Evolutionary conservation across 2,797 vertebrate species (phyloP).

Genomic region (Lindbergichthys nudifrons): DNA sequence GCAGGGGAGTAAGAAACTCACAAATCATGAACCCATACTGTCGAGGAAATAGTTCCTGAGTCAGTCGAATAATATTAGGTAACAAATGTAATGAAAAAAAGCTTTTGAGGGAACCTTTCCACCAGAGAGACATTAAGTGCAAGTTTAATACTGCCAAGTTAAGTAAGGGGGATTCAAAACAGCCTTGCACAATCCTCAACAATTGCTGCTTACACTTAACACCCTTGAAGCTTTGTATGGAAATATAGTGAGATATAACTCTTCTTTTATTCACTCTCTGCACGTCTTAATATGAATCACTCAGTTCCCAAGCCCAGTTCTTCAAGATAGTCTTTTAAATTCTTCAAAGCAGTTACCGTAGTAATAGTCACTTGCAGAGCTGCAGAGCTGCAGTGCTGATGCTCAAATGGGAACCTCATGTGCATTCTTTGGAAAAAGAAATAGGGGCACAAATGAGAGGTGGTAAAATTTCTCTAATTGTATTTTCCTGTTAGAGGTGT

Average conservation of each 20-base stretch:
- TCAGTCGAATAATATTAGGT: constrained; percentile 45
- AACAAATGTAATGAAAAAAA: constrained; percentile 25
- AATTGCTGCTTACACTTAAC: constrained; percentile 10
- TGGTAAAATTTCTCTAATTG: constrained; percentile 74
- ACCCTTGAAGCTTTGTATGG: background rate
- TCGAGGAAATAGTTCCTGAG: constrained; percentile 41
- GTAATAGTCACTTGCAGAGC: constrained; percentile 39
- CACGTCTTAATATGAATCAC: background rate
- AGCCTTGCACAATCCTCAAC: constrained; percentile 37
- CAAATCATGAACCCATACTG: constrained; percentile 52
- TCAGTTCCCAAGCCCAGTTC: constrained; percentile 6
- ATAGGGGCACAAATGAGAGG: constrained; percentile 74
- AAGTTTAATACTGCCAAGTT: constrained; percentile 23
- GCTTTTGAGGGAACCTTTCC: constrained; percentile 34
- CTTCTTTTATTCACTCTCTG: background rate
- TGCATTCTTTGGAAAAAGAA: constrained; percentile 83
- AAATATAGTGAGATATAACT: constrained; percentile 8
- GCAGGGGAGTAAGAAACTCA: constrained; percentile 45
- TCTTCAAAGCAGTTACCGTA: constrained; percentile 48
- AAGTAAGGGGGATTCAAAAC: constrained; percentile 23
- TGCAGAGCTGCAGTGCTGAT: constrained; percentile 41
- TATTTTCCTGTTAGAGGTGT: constrained; percentile 71
- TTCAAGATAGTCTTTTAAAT: constrained; percentile 31
- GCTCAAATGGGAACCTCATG: constrained; percentile 76
- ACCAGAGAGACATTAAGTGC: constrained; percentile 26